Base-by-base conservation (phyloP, 2,888 invertebrate genomes). In the Ephialtes manifestator region DNA sequence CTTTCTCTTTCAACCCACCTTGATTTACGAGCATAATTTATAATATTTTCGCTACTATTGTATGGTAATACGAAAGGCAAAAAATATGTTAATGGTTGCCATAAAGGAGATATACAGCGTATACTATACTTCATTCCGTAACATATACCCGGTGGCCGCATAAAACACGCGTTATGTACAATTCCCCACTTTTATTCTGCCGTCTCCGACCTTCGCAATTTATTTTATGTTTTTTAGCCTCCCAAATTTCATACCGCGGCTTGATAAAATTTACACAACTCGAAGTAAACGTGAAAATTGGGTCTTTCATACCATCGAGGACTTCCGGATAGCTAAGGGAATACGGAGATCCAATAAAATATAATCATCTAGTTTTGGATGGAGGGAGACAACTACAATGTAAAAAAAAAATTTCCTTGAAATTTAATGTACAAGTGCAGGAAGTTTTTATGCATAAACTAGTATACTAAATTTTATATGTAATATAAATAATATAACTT, bases 21-120 rank as follows among this genome's bases (percentile, higher is more conserved):
- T 93, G 92, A 93, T 93, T 93, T 93, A 93, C 93, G 92, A 90
- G 91, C 90, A 91, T 92, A 92, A 93, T 92, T 93, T 93, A 92
- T 93, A 93, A 93, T 93, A 93, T 93, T 93, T 93, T 93, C 92
- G 91, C 93, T 92, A 92, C 93, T 93, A 93, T 93, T 93, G 93
- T 93, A 93, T 93, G 93, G 92, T 93, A 93, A 93, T 93, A 90
- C 91, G 92, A 89, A 89, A 90, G 90, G 92, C 92, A 93, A 93
- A 93, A 93, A 93, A 93, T 93, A 93, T 93, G 93, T 93, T 93
- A 93, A 93, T 93, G 93, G 93, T 92, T 91, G 92, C 93, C 91
- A 93, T 93, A 93, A 93, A 93, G 92, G 92, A 93, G 92, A 93
- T 93, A 93, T 93, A 93, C 91, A 90, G 91, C 91, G 88, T 89